Conservation (phyloP, 2,888 invertebrate species). For the Rotaria sp. region DNA sequence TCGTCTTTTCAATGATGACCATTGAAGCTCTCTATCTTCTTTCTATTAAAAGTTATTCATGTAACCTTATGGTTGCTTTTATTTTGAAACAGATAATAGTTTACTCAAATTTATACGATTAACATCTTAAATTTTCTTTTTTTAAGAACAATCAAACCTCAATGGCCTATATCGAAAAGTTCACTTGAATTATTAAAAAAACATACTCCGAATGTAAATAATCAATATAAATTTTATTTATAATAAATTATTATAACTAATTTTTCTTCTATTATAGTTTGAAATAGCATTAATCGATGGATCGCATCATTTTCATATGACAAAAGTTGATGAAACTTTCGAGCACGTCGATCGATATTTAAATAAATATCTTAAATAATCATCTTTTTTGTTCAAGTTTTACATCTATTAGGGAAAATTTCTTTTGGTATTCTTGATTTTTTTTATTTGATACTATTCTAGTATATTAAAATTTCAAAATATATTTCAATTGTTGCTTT, state of each 20-base stretch:
- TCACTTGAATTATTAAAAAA: neutral
- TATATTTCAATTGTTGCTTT: too few species aligned
- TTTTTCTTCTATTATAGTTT: neutral
- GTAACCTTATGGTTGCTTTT: too few species aligned
- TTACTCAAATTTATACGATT: too few species aligned
- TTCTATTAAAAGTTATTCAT: too few species aligned
- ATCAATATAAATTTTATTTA: neutral
- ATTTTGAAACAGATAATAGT: too few species aligned
- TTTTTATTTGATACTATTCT: too few species aligned
- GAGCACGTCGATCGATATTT: neutral
- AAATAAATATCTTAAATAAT: neutral
- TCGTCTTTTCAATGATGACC: too few species aligned
- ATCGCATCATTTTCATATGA: slow-evolving; percentile 5
- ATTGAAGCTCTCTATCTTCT: too few species aligned
- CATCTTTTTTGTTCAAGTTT: neutral
- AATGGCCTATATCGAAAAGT: neutral
- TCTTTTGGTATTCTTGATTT: too few species aligned
- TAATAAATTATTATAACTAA: neutral
- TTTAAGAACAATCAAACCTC: neutral
- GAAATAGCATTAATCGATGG: neutral
- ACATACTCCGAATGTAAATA: neutral
- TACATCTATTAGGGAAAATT: too few species aligned
- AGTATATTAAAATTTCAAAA: neutral
- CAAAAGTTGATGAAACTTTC: neutral
- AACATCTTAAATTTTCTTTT: too few species aligned